Evolutionary conservation across 1,140 invertebrate species (phyloP), one percentile per base, ranked within the genome.

Genomic region (Chelonus insularis): DNA sequence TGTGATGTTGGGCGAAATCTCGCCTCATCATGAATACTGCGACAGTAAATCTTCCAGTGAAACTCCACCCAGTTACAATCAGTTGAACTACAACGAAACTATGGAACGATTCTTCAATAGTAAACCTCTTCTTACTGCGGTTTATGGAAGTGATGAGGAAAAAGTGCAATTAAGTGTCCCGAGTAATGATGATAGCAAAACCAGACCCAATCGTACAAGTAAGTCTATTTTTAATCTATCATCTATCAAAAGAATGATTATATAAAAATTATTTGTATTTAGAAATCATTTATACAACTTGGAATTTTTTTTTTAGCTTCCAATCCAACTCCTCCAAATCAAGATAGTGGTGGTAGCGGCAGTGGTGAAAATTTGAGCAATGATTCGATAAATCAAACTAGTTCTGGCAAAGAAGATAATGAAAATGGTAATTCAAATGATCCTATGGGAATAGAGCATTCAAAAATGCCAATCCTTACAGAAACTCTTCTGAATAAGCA

Each of bases 11-110:
- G 91, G 91, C 1, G 90, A 91, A 72, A 93, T 94, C 62, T 94
- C 91, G 7, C 92, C 92, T 2, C 91, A 94, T 75, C 90, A 92
- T 70, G 90, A 92, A 56, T 87, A 88, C 73, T 87, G 84, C 72
- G 90, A 91, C 73, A 91, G 90, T 72, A 92, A 91, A 77, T 90
- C 89, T 3, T 92, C 90, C 14, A 89, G 88, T 1, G 91, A 91
- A 70, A 92, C 91, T 16, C 90, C 89, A 21, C 87, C 91, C 4
- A 93, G 90, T 69, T 94, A 94, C 79, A 92, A 89, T 72, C 91
- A 94, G 72, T 82, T 94, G 4, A 94, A 94, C 80, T 94, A 93
- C 73, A 91, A 91, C 71, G 91, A 94, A 72, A 95, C 91, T 69
- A 85, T 95, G 37, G 86, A 91, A 74, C 85, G 91, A 67, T 94